A percentile compares a stretch with the other conserved stretches of the same genome.
These are phyloP conservation scores for Oreohelix idahoensis DNA, from an alignment of 1,140 invertebrate genomes.

Conservation along the genomic window DNA sequence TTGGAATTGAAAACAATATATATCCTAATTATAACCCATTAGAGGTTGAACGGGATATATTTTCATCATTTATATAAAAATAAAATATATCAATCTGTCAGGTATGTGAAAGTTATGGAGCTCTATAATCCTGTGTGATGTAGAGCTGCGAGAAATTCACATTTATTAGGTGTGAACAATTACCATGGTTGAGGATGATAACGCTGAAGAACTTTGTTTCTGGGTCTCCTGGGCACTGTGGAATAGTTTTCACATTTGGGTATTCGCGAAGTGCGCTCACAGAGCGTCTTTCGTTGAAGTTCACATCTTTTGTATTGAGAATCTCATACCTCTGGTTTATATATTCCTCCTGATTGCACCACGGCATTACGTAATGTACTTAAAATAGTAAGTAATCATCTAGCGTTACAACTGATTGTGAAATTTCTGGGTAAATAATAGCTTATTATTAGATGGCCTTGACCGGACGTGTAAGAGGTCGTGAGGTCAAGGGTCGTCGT, in stretches of 20 bases:
- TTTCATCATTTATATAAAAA: too few species aligned
- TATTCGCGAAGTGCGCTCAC: not conserved
- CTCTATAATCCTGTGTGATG: too few species aligned
- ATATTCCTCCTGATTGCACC: not conserved
- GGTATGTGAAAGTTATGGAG: too few species aligned
- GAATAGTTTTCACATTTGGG: not conserved
- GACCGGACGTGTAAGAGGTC: not conserved
- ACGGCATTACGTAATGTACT: not conserved
- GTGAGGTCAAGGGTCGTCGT: not conserved
- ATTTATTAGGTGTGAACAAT: too few species aligned
- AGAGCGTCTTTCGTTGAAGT: not conserved
- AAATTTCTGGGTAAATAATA: not conserved
- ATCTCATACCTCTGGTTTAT: not conserved
- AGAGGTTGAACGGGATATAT: too few species aligned
- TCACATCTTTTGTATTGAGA: conserved; percentile 1
- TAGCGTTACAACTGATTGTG: not conserved
- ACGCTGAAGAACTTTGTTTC: not conserved
- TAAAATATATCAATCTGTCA: too few species aligned
- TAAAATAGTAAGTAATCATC: too few species aligned
- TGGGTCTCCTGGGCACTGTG: not conserved
- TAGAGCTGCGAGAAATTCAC: too few species aligned
- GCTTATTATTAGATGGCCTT: too few species aligned
- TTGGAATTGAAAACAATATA: too few species aligned
- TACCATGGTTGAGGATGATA: not conserved
- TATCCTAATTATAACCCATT: too few species aligned